These are phyloP conservation scores for Colletes gigas DNA, from an alignment of 1,140 invertebrate species.

Conservation along the genomic window DNA sequence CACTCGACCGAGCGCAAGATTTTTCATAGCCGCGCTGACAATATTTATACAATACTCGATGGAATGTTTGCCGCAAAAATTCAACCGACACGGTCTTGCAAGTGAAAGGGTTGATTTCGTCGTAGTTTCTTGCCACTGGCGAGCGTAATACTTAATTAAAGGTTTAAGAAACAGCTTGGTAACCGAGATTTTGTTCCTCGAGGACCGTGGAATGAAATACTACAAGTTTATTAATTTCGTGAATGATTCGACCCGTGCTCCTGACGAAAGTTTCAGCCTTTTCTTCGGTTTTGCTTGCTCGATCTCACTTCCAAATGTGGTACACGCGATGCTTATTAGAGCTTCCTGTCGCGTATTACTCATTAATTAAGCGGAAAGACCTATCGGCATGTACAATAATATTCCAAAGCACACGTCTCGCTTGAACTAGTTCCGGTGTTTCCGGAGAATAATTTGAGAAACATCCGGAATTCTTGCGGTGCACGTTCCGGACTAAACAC, in stretches of 20 bases:
- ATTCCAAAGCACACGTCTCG: background rate
- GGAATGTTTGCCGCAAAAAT: background rate
- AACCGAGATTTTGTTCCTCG: background rate
- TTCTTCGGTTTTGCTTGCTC: background rate
- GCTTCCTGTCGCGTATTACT: too few relatives aligned
- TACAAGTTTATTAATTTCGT: background rate
- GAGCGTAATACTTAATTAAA: conserved; percentile 15
- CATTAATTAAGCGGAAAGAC: conserved; percentile 5
- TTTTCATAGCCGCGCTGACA: too few relatives aligned
- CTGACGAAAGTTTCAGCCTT: background rate
- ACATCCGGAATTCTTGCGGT: conserved; percentile 23
- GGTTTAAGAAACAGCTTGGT: background rate
- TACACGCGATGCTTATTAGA: background rate
- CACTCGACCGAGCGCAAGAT: too few relatives aligned
- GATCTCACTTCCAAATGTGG: background rate
- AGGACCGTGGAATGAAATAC: background rate
- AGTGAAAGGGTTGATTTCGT: conserved; percentile 4
- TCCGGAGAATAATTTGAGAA: conserved; percentile 11
- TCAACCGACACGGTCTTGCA: background rate
- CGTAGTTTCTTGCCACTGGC: background rate
- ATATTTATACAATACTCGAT: background rate
- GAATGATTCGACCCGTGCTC: background rate
- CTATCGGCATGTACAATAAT: background rate
- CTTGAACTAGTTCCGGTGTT: background rate
- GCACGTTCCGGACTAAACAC: conserved; percentile 3